Percentiles rank a stretch among this genome's conserved stretches.
Conservation (phyloP, 2,888 invertebrate genomes). For the Dusona sp. region DNA sequence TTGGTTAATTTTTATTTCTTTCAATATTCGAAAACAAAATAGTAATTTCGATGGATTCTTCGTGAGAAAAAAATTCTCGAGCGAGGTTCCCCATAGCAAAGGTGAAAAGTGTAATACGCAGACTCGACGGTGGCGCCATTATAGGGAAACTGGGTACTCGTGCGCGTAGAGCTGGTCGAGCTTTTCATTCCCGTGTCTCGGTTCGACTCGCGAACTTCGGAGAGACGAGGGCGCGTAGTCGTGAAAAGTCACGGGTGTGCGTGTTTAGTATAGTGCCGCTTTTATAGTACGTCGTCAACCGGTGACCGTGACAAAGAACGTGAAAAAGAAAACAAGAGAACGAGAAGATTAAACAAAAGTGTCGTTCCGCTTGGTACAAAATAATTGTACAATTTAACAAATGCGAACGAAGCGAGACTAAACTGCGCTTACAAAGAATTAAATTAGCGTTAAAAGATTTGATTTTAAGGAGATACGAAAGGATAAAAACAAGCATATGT, state of each 20-base stretch:
- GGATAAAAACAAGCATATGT: neutral
- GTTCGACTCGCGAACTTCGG: slow-evolving; percentile 82
- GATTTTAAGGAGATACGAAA: neutral
- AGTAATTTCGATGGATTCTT: neutral
- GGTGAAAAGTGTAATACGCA: slow-evolving; percentile 76
- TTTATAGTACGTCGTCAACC: slow-evolving; percentile 52
- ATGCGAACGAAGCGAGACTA: neutral
- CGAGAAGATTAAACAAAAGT: neutral
- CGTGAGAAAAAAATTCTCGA: neutral
- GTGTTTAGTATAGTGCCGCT: slow-evolving; percentile 65
- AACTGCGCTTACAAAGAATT: neutral
- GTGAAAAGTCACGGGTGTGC: slow-evolving; percentile 66
- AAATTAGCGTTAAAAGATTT: neutral
- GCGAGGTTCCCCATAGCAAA: neutral
- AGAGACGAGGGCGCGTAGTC: slow-evolving; percentile 69
- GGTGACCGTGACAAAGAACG: slow-evolving; percentile 42
- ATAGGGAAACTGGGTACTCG: slow-evolving; percentile 78
- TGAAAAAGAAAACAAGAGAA: neutral
- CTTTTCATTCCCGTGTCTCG: slow-evolving; percentile 81
- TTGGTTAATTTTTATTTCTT: neutral
- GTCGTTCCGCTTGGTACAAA: neutral
- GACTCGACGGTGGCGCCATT: slow-evolving; percentile 79
- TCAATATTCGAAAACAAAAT: neutral
- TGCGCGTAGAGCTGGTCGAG: slow-evolving; percentile 77
- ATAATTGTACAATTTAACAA: neutral